A percentile compares a stretch with the other conserved stretches of the same genome.
Conservation (phyloP, 2,797 vertebrate species). For the Mareca strepera region DNA sequence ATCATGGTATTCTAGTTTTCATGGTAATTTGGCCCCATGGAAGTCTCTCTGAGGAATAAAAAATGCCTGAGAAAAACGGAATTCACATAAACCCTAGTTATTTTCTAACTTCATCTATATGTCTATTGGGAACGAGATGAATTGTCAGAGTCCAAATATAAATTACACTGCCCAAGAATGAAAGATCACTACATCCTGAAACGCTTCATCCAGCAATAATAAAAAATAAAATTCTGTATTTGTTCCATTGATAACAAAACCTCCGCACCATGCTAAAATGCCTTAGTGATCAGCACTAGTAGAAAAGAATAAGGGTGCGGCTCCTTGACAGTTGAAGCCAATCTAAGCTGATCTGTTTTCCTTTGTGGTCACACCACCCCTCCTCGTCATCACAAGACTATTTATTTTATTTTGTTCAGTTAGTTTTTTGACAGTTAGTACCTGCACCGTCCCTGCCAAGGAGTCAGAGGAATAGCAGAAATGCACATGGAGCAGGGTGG, state of each 20-base stretch:
- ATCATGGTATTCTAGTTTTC: constrained; percentile 41
- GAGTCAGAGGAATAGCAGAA: not conserved
- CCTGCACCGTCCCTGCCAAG: not conserved
- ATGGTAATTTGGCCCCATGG: constrained; percentile 36
- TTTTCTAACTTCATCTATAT: constrained; percentile 32
- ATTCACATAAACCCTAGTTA: constrained; percentile 48
- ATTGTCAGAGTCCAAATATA: constrained; percentile 41
- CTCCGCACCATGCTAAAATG: not conserved
- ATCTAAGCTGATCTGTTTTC: constrained; percentile 43
- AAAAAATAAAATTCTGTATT: not conserved
- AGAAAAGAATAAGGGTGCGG: constrained; percentile 36
- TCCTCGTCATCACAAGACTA: not conserved
- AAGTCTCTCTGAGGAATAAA: constrained; percentile 63
- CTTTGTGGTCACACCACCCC: not conserved
- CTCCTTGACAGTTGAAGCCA: not conserved
- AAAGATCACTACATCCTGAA: not conserved
- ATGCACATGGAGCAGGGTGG: not conserved
- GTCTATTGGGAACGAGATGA: constrained; percentile 20
- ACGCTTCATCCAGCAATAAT: constrained; percentile 47
- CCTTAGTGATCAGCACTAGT: not conserved
- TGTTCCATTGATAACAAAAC: constrained; percentile 45
- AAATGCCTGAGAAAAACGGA: constrained; percentile 59
- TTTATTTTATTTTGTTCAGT: constrained; percentile 9
- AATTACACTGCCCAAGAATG: constrained; percentile 19
- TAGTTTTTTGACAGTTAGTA: not conserved